Base-by-base conservation (phyloP, 2,888 invertebrate species). In the Blomia tropicalis region DNA sequence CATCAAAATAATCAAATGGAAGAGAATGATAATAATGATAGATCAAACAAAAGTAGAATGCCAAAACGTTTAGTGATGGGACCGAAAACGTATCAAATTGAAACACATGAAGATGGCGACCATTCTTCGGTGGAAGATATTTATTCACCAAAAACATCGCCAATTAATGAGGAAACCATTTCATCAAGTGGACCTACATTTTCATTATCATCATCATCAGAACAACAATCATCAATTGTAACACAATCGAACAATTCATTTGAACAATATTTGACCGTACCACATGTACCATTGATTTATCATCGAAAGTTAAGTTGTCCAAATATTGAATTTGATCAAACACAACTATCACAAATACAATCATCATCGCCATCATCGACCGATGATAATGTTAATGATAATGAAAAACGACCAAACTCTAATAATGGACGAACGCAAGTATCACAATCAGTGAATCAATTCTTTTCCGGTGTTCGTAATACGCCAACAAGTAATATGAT, bases 1-100 rank as follows among this genome's bases (percentile, higher is more conserved):
- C n/a, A n/a, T n/a, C n/a, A n/a, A n/a, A n/a, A n/a, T n/a, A n/a
- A n/a, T n/a, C n/a, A n/a, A n/a, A n/a, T n/a, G n/a, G n/a, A n/a
- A n/a, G n/a, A n/a, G n/a, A n/a, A n/a, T n/a, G n/a, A n/a, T n/a
- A n/a, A n/a, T n/a, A n/a, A n/a, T n/a, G n/a, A n/a, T n/a, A n/a
- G n/a, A n/a, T n/a, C n/a, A n/a, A n/a, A n/a, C n/a, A n/a, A n/a
- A n/a, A n/a, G n/a, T n/a, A n/a, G n/a, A n/a, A n/a, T 19, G 51
- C 32, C 61, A 11, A 61, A 61, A 56, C 31, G 32, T 19, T 32
- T 61, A 4, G 53, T 61, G 23, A 61, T 61, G 31, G 61, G 61
- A 3, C 32, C 54, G 19, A 61, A 61, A 17, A 30, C 54, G 17
- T 61, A 61, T 23, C 31, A 61, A 41, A 5, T 61, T 47, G 61